phyloP scores from a whole-genome alignment of 2,888 invertebrate species.

The Brachypalpus laphriformis region DNA sequence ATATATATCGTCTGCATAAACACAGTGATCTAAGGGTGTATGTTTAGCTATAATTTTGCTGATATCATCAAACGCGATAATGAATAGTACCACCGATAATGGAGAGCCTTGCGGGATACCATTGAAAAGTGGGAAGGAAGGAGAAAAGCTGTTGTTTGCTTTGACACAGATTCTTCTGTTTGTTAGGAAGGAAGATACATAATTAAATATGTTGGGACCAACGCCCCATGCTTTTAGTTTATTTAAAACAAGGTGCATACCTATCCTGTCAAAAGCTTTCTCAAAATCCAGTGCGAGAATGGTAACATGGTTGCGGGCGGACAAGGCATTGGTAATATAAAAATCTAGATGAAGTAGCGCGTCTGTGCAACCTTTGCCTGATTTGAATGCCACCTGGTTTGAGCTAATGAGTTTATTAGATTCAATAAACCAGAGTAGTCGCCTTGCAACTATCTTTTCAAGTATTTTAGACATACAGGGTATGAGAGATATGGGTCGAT shows the following conservation, averaged over 20 bases:
- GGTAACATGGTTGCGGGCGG: too few species aligned
- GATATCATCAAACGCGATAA: neutral
- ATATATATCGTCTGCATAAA: neutral
- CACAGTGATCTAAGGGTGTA: neutral
- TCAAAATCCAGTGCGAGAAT: slow-evolving; percentile 22
- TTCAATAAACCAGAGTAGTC: too few species aligned
- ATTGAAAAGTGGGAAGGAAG: neutral
- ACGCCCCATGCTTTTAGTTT: slow-evolving; percentile 11
- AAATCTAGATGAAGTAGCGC: too few species aligned
- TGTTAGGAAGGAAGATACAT: neutral
- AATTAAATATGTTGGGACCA: neutral
- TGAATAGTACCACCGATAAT: neutral
- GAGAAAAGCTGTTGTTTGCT: neutral
- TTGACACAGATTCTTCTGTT: neutral
- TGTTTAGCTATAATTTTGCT: neutral
- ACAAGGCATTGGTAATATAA: too few species aligned
- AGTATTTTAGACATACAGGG: too few species aligned
- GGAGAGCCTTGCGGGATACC: neutral
- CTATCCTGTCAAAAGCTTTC: slow-evolving; percentile 2
- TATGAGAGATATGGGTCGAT: slow-evolving; percentile 34
- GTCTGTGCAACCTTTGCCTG: slow-evolving; percentile 4
- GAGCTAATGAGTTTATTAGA: too few species aligned
- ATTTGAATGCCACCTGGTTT: slow-evolving; percentile 17
- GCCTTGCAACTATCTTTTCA: too few species aligned
- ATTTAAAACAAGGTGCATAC: slow-evolving; percentile 11